Base-by-base conservation (phyloP, 2,888 invertebrate species). In the Drosophila borborema region DNA sequence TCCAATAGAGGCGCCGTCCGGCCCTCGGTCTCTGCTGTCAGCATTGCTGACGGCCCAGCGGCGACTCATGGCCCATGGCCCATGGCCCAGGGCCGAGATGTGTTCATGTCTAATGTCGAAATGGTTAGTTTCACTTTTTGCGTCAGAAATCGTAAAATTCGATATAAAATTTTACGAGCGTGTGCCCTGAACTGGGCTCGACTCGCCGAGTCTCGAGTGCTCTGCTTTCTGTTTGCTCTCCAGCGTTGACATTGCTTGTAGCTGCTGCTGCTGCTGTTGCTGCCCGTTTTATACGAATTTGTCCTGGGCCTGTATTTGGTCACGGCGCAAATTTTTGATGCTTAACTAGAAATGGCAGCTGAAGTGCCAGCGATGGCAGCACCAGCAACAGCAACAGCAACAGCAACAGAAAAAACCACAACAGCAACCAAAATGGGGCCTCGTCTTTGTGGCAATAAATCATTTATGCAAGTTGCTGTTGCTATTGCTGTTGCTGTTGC, bases 51-150 rank as follows among this genome's bases (percentile, higher is more conserved):
- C 60, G 64, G 61, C 63, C 45, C 28, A 46, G 63, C 49, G 77
- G 40, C 65, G 59, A 54, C 64, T 56, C 64, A 63, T 64, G 64
- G 81, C 60, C 69, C 45, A 45, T n/a, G 64, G 81, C 60, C 69
- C 45, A 45, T 9, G 64, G 81, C 60, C 71, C 62, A 63, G 62
- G 64, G 80, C 59, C 72, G 81, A 86, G 90, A 89, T 90, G 88
- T 86, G 89, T 90, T 88, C 86, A 86, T 86, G 86, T 90, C 86
- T 87, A 87, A 87, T 87, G 86, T 88, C 86, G 77, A 86, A 87
- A 87, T 87, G 86, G 86, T 87, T 87, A 90, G 86, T 87, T 87
- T 87, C 86, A 87, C 89, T 87, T 90, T 87, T 90, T 90, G 89
- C 90, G 86, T 88, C 86, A 87, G 86, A 90, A 88, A 87, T 87